phyloP scores from a whole-genome alignment of 2,113 vertebrate species.

The Xiphophorus hellerii region DNA sequence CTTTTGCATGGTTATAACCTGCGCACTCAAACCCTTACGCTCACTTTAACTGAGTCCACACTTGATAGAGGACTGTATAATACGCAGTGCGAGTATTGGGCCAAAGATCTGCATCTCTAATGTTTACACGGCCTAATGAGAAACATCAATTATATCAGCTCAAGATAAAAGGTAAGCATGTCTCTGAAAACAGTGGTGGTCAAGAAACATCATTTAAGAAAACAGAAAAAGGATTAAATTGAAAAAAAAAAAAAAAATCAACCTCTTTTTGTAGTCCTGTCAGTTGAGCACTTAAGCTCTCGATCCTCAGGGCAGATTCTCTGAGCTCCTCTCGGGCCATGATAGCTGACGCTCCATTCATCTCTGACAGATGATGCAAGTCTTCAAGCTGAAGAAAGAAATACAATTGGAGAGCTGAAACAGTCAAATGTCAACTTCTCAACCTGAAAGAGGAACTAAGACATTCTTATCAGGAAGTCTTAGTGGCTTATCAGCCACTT shows the following conservation, averaged over 20 bases:
- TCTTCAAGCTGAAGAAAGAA: slow-evolving; percentile 84
- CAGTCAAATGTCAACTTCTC: neutral
- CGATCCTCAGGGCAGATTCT: slow-evolving; percentile 84
- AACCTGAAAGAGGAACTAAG: slow-evolving; percentile 48
- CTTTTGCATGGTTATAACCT: too few relatives aligned
- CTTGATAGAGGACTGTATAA: too few relatives aligned
- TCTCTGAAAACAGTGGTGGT: too few relatives aligned
- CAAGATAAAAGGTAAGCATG: too few relatives aligned
- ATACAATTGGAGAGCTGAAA: neutral
- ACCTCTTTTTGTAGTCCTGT: slow-evolving; percentile 88
- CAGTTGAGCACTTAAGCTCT: slow-evolving; percentile 85
- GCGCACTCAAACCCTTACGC: too few relatives aligned
- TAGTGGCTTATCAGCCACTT: slow-evolving; percentile 30
- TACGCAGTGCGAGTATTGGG: too few relatives aligned
- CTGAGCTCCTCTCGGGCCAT: slow-evolving; percentile 86
- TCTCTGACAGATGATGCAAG: slow-evolving; percentile 83
- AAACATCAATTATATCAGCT: too few relatives aligned
- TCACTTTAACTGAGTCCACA: too few relatives aligned
- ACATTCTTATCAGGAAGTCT: too few relatives aligned
- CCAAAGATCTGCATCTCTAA: too few relatives aligned
- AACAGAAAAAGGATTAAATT: neutral
- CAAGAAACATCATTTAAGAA: neutral
- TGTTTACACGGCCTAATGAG: too few relatives aligned
- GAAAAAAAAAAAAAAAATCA: slow-evolving; percentile 16
- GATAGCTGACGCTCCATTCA: slow-evolving; percentile 82